phyloP scores from a whole-genome alignment of 2,113 vertebrate species.

The Casuarius casuarius region DNA sequence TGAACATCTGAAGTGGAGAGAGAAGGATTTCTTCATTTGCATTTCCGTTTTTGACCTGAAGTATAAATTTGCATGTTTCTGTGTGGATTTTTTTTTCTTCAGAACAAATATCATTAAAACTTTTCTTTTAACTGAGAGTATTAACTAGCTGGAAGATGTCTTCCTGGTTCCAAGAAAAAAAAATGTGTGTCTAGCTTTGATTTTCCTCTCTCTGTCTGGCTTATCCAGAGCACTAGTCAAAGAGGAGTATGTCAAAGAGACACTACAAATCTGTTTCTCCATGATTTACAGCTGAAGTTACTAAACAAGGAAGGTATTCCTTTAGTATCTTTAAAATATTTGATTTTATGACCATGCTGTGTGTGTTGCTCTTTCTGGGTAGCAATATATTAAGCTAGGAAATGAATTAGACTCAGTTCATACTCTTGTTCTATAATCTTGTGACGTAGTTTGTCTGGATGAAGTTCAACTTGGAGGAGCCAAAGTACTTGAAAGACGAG shows the following conservation, averaged over 20 bases:
- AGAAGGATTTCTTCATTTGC: neutral
- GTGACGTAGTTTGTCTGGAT: neutral
- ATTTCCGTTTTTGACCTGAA: neutral
- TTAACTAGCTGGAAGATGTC: neutral
- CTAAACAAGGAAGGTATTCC: neutral
- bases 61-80: neutral
- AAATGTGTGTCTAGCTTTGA: neutral
- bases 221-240: neutral
- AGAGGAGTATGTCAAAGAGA: neutral
- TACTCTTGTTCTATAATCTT: neutral
- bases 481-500: neutral
- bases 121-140: neutral
- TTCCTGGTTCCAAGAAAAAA: neutral
- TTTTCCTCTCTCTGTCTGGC: neutral
- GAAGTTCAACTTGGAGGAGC: neutral
- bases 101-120: neutral
- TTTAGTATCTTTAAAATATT: neutral
- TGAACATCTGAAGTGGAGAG: neutral
- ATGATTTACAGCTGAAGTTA: neutral
- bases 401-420: neutral
- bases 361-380: neutral
- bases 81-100: neutral
- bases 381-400: neutral
- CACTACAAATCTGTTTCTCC: neutral
- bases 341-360: neutral